Base-by-base conservation (phyloP, 2,888 invertebrate genomes). In the Tortrix viridana region DNA sequence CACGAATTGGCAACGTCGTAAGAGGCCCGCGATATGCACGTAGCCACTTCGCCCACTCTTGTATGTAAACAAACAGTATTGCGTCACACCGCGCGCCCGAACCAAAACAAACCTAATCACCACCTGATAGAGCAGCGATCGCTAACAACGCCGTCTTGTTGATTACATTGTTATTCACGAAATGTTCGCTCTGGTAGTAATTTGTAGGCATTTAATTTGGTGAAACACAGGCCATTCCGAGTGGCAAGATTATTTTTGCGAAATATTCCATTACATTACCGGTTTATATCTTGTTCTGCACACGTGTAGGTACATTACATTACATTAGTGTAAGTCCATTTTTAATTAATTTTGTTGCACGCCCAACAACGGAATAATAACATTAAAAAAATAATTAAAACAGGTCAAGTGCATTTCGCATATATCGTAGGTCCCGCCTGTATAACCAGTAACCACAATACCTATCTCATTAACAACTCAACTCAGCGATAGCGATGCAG, bases 61-160 rank as follows among this genome's bases (percentile, higher is more conserved):
- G 88, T 88, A 89, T 58, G 88, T 88, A 89, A 89, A 89, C 88
- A 89, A 86, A 88, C 81, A 77, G 72, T 73, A 80, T 89, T 90
- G 84, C 88, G 88, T 89, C 89, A 90, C 76, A 69, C 44, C 62
- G 32, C 56, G 65, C 65, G 71, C 69, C 69, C 77, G 72, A 60
- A 71, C 78, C 54, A 85, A 81, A 81, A 67, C 74, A 71, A 63
- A 78, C 83, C 79, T 74, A 79, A 82, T 69, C 54, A 14, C 55
- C 26, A 22, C 47, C 37, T 43, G 1, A 61, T 71, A 83, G 66
- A 77, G 81, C 70, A 61, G 67, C 71, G 69, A 74, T 76, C 73
- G 46, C 67, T 60, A 62, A 56, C 48, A 38, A 38, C 7, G 22
- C 6, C 5, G 18, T 48, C 19, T 57, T 60, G 68, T 69, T 71